A percentile compares a stretch with the other conserved stretches of the same genome.
Conservation (phyloP, 1,140 invertebrate species). For the Daktulosphaira vitifoliae region DNA sequence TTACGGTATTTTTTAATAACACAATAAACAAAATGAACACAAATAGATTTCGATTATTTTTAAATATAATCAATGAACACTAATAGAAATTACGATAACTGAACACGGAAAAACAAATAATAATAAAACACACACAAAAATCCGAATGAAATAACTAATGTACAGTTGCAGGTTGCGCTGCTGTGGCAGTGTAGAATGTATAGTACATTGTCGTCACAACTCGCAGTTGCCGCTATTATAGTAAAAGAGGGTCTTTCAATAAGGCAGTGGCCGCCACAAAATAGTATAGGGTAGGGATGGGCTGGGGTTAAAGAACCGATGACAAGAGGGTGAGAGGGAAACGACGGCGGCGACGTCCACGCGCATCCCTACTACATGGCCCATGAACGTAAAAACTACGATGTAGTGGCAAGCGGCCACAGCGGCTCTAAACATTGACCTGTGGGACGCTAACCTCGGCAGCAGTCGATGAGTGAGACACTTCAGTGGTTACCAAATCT, state of each 20-base stretch:
- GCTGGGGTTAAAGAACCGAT: neutral
- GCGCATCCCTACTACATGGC: constrained; percentile 14
- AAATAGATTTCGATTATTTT: too few species aligned
- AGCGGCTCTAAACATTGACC: constrained; percentile 20
- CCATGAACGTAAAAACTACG: neutral
- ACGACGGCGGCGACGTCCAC: neutral
- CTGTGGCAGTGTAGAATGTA: neutral
- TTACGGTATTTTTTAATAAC: too few species aligned
- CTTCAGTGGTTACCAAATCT: constrained; percentile 19
- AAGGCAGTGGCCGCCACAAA: neutral
- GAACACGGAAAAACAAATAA: neutral
- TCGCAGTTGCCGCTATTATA: too few species aligned
- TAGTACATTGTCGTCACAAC: constrained; percentile 21
- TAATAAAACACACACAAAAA: neutral
- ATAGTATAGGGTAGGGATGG: neutral
- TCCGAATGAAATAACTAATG: neutral
- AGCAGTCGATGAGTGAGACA: neutral
- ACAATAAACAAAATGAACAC: too few species aligned
- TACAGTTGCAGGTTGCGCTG: constrained; percentile 18
- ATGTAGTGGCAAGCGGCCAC: neutral
- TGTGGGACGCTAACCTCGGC: constrained; percentile 26
- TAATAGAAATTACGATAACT: neutral
- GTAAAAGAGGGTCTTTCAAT: constrained; percentile 25
- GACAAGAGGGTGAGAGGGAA: neutral
- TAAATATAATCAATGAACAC: too few species aligned